Base-by-base conservation (phyloP, 2,888 invertebrate species). In the Fragum sueziense region DNA sequence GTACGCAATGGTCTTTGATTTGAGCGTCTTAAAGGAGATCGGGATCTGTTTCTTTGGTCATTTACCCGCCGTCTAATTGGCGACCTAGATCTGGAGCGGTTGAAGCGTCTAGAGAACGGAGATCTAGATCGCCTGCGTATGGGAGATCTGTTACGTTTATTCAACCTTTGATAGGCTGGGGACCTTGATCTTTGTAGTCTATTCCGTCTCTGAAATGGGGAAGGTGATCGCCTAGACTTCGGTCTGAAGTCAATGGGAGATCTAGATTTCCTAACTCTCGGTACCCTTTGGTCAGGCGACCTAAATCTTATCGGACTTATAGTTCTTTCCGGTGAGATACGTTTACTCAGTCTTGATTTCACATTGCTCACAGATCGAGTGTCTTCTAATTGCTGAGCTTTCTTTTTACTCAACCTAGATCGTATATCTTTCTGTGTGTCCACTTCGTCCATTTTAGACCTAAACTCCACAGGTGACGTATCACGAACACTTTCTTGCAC, bases 271-370 rank as follows among this genome's bases (percentile, higher is more conserved):
- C 67, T 71, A 17, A 74, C 59, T 52, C 76, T 31, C 22, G 75
- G 61, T 20, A 34, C 62, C 20, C 71, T 33, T 27, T 37, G 29
- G 27, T 71, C 71, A 41, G 47, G 34, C 27, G 71, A 41, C 22
- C n/a, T 6, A 29, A 2, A 31, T 61, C 37, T n/a, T 20, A 41
- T 34, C 20, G 82, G 82, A 76, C 70, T 70, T 22, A 25, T 59
- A 7, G 1, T 14, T 22, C 31, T 59, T n/a, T 62, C 72, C 1
- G 77, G 76, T 17, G 80, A 77, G 6, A 80, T 47, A 57, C 77
- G 51, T 57, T 74, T 74, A 77, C 81, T 81, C 4, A 81, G 69
- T 73, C 81, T 81, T 27, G 78, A 78, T 69, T 47, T 78, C 25
- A 81, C 78, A 76, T 76, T 78, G 70, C 68, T 77, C 0, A 74